Evolutionary conservation across 2,113 vertebrate genomes (phyloP).

Genomic region (Saguinus imperator): DNA sequence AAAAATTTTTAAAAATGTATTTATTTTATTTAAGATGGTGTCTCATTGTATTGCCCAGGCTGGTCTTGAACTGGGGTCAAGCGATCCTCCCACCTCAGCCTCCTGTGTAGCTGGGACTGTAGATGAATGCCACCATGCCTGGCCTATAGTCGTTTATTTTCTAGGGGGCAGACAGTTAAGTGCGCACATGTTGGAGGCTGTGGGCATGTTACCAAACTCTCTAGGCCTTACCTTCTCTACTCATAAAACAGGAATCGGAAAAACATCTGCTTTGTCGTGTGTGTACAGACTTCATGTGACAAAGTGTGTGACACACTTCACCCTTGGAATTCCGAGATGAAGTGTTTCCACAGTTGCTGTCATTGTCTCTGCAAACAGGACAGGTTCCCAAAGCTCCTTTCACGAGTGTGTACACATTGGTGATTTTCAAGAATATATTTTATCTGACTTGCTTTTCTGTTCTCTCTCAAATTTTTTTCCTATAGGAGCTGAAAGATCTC

Average conservation of each 20-base stretch:
- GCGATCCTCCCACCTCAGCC: too few species aligned
- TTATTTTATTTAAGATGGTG: too few species aligned
- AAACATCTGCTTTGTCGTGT: too few species aligned
- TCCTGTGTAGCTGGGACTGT: too few species aligned
- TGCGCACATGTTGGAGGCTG: not conserved
- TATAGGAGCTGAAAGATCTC: slow-evolving; percentile 94
- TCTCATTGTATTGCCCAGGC: too few species aligned
- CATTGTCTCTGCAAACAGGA: not conserved
- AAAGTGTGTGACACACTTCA: rapidly evolving
- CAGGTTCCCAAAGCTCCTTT: not conserved
- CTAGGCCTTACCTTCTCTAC: not conserved
- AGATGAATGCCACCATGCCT: too few species aligned
- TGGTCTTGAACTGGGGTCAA: too few species aligned
- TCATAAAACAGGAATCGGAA: not conserved
- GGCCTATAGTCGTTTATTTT: not conserved
- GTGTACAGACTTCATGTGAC: rapidly evolving
- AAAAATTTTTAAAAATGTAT: too few species aligned
- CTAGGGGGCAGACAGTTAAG: not conserved
- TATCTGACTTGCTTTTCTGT: not conserved
- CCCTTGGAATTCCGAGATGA: not conserved
- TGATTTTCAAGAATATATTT: not conserved
- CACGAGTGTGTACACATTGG: rapidly evolving
- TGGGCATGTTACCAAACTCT: not conserved
- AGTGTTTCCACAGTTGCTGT: rapidly evolving
- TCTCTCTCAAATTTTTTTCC: not conserved